Percentiles rank a stretch among this genome's conserved stretches.
Conservation (phyloP, 1,140 invertebrate genomes). For the Sycophaga agraensis region DNA sequence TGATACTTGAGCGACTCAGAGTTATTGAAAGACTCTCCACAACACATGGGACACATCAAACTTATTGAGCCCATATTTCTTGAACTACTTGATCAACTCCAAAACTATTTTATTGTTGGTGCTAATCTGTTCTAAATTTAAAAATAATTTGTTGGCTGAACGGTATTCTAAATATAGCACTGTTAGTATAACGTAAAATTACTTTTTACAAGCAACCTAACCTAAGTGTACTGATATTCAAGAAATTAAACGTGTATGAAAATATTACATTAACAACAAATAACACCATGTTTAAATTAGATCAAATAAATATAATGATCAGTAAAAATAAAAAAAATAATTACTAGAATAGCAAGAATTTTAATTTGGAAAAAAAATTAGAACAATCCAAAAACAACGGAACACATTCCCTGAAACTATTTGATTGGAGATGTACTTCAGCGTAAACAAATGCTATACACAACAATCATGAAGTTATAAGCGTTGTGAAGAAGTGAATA, state of each 20-base stretch:
- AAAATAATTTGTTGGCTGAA: background rate
- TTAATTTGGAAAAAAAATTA: conserved; percentile 12
- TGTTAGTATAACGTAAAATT: too few relatives aligned
- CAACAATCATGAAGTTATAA: conserved; percentile 57
- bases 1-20: conserved; percentile 62
- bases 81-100: background rate
- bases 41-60: conserved; percentile 66
- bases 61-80: conserved; percentile 57
- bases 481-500: conserved; percentile 44
- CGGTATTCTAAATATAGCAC: background rate
- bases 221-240: conserved; percentile 24
- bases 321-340: background rate
- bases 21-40: conserved; percentile 62
- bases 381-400: conserved; percentile 21
- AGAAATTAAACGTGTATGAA: background rate
- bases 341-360: background rate
- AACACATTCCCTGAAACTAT: conserved; percentile 5
- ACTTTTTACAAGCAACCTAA: conserved; percentile 30
- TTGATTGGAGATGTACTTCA: conserved; percentile 53
- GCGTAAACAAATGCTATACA: conserved; percentile 56
- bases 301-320: background rate
- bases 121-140: background rate
- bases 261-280: background rate
- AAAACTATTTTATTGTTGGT: background rate
- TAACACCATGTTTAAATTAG: conserved; percentile 25